These are phyloP conservation scores for Ptilonorhynchus violaceus DNA, from an alignment of 2,113 vertebrate species.

Conservation along the genomic window DNA sequence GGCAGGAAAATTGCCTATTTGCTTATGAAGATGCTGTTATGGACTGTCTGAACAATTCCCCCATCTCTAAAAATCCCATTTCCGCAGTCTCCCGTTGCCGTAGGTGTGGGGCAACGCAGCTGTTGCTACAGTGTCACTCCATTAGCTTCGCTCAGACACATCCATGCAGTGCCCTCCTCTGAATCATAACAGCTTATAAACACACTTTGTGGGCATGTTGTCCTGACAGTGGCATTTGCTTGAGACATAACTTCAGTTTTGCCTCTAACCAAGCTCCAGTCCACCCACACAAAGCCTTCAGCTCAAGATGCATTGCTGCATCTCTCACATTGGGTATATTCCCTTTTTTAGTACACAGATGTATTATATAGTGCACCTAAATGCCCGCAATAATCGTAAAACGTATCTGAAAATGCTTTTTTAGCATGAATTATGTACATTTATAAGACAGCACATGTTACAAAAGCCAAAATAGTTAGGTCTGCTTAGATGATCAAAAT, in stretches of 20 bases:
- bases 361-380: not conserved
- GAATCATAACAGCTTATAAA: not conserved
- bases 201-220: not conserved
- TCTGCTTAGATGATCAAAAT: not conserved
- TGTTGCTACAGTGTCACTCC: not conserved
- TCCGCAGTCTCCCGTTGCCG: not conserved
- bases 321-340: not conserved
- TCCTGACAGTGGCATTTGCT: not conserved
- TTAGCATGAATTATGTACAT: not conserved
- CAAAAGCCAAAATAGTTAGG: not conserved
- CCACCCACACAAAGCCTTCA: not conserved
- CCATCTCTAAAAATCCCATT: not conserved
- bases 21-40: accelerated
- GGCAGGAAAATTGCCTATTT: not conserved
- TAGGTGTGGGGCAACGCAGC: not conserved
- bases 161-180: not conserved
- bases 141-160: not conserved
- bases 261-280: not conserved
- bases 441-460: not conserved
- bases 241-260: not conserved
- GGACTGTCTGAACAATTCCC: not conserved
- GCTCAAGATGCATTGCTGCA: not conserved
- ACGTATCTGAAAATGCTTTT: not conserved
- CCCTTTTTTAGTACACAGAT: not conserved
- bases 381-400: not conserved